phyloP scores from a whole-genome alignment of 2,888 invertebrate species.

The Macrophya annulata region DNA sequence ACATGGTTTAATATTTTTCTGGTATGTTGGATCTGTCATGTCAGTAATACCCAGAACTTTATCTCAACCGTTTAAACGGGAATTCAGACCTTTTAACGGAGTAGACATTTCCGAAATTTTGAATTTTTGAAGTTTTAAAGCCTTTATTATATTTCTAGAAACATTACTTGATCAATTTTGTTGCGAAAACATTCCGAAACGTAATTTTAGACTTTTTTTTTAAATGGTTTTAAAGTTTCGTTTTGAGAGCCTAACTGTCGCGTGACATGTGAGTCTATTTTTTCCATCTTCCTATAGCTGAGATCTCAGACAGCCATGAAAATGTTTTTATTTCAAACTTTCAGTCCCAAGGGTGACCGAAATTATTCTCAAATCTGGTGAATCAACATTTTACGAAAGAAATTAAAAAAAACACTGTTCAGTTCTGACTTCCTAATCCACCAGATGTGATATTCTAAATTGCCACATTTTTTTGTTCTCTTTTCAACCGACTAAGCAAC shows the following conservation, averaged over 20 bases:
- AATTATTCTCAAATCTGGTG: conserved; percentile 15
- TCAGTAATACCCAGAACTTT: conserved; percentile 22
- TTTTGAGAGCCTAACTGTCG: background rate
- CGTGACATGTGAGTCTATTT: background rate
- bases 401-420: background rate
- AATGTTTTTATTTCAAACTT: background rate
- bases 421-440: conserved; percentile 19
- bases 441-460: background rate
- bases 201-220: conserved; percentile 3
- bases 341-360: background rate
- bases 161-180: background rate
- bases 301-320: conserved; percentile 37
- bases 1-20: background rate
- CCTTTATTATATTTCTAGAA: background rate
- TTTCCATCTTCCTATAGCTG: background rate
- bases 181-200: conserved; percentile 1
- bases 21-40: conserved; percentile 54
- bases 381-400: conserved; percentile 3
- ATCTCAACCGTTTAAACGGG: conserved; percentile 12
- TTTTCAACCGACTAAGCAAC: background rate
- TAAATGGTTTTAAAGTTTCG: background rate
- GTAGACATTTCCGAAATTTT: conserved; percentile 12
- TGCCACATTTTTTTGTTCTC: conserved; percentile 13
- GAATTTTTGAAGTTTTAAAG: conserved; percentile 5
- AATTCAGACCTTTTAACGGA: background rate